These are phyloP conservation scores for Dascillus cervinus DNA, from an alignment of 2,888 invertebrate genomes.

Conservation along the genomic window DNA sequence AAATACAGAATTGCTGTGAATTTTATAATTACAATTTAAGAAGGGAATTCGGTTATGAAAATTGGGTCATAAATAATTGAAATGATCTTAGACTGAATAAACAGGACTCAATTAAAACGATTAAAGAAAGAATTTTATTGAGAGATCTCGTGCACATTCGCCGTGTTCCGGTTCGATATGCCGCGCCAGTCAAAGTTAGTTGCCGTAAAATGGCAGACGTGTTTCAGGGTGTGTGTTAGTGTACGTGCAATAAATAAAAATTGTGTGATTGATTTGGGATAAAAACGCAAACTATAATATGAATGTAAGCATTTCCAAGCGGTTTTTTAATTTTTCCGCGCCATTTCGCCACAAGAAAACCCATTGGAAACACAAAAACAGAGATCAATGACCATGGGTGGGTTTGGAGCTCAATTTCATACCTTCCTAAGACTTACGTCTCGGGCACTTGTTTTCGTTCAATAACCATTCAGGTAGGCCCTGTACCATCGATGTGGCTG, in stretches of 20 bases:
- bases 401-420: slow-evolving; percentile 32
- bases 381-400: slow-evolving; percentile 44
- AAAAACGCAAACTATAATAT: slow-evolving; percentile 18
- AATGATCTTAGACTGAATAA: no score
- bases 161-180: background rate
- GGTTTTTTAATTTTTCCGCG: no score
- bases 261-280: slow-evolving; percentile 8
- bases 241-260: slow-evolving; percentile 19
- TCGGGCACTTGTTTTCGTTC: slow-evolving; percentile 14
- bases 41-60: no score
- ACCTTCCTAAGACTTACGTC: slow-evolving; percentile 21
- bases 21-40: no score
- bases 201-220: slow-evolving; percentile 21
- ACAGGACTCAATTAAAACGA: no score
- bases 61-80: no score
- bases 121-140: no score
- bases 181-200: background rate
- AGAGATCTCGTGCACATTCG: background rate
- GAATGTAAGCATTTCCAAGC: slow-evolving; percentile 26
- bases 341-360: no score
- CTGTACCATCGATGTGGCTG: no score
- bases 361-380: no score
- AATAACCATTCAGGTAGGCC: no score
- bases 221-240: slow-evolving; percentile 27
- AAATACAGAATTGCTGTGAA: no score